phyloP scores from a whole-genome alignment of 2,888 invertebrate genomes.

The Clusia tigrina region DNA sequence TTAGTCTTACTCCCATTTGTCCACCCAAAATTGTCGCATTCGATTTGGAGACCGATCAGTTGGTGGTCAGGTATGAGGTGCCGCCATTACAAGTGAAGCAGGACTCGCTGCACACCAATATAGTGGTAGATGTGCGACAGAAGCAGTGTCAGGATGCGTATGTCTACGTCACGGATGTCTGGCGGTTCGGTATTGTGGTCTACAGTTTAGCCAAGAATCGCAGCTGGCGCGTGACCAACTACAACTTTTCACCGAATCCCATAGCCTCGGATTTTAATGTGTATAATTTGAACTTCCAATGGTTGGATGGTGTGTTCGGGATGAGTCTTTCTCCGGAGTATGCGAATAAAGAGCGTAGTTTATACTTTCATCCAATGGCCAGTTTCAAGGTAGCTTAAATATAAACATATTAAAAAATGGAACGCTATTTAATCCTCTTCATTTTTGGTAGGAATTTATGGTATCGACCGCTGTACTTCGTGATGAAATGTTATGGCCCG shows the following conservation, averaged over 20 bases:
- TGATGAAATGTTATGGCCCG: constrained; percentile 67
- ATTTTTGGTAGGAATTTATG: constrained; percentile 70
- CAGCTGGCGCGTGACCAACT: constrained; percentile 62
- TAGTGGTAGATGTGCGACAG: constrained; percentile 68
- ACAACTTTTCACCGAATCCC: constrained; percentile 60
- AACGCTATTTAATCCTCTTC: neutral
- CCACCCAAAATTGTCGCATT: constrained; percentile 78
- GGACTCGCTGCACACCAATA: constrained; percentile 69
- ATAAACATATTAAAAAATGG: neutral
- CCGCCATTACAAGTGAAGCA: constrained; percentile 73
- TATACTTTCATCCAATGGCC: constrained; percentile 85
- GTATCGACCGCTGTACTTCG: constrained; percentile 73
- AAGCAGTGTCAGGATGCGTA: constrained; percentile 68
- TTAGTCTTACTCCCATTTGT: constrained; percentile 74
- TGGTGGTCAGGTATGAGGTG: constrained; percentile 71
- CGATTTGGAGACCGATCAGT: constrained; percentile 72
- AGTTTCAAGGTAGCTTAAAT: constrained; percentile 69
- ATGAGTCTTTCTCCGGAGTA: constrained; percentile 72
- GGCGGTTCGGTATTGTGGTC: constrained; percentile 68
- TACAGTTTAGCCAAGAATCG: constrained; percentile 57
- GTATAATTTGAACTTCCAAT: constrained; percentile 79
- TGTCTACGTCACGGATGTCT: constrained; percentile 73
- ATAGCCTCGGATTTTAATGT: constrained; percentile 75
- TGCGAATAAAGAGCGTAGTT: constrained; percentile 63
- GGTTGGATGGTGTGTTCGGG: constrained; percentile 84